Conservation (phyloP, 2,113 vertebrate genomes). For the Gorilla gorilla region DNA sequence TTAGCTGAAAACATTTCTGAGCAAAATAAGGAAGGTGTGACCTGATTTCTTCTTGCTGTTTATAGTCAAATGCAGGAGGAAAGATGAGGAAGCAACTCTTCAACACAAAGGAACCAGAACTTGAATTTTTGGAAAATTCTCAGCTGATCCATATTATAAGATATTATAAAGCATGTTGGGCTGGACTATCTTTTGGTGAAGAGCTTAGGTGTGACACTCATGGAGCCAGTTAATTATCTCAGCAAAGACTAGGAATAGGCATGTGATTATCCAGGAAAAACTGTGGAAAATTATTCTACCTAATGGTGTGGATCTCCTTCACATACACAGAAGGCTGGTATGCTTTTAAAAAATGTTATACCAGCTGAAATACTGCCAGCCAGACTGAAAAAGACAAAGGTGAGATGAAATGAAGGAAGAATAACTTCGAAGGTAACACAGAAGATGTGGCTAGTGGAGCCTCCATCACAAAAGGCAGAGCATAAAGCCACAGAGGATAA, state of each 20-base stretch:
- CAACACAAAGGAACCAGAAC: not conserved
- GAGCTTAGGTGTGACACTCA: not conserved
- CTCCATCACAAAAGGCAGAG: not conserved
- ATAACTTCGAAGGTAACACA: not conserved
- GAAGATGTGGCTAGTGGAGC: not conserved
- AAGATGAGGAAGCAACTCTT: not conserved
- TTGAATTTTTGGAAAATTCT: not conserved
- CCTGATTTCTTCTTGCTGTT: not conserved
- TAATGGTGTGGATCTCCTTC: not conserved
- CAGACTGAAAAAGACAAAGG: not conserved
- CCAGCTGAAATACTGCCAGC: not conserved
- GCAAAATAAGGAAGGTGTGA: not conserved
- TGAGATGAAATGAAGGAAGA: not conserved
- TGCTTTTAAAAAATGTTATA: not conserved
- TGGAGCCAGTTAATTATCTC: not conserved
- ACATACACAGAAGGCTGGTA: not conserved
- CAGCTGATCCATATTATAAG: not conserved
- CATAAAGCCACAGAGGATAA: not conserved
- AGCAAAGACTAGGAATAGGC: not conserved
- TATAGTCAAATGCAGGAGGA: not conserved
- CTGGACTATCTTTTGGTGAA: not conserved
- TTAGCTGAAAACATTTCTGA: not conserved
- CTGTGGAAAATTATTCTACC: not conserved
- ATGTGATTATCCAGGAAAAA: not conserved
- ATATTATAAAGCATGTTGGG: too few relatives aligned